phyloP scores from a whole-genome alignment of 2,888 invertebrate species.

The Dolomedes plantarius region DNA sequence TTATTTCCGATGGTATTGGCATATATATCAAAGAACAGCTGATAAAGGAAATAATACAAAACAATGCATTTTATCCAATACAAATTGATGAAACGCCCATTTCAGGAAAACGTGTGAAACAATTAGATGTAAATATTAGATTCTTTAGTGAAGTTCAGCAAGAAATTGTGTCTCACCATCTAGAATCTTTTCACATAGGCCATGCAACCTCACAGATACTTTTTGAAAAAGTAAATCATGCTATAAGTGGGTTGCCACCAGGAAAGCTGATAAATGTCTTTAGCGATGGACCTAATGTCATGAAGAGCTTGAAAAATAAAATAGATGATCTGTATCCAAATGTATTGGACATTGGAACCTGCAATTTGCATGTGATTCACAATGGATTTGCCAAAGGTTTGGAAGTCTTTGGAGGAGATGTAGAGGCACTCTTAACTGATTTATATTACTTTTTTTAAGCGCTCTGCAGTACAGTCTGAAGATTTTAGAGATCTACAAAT shows the following conservation, averaged over 20 bases:
- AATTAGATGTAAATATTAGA: not conserved
- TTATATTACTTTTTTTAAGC: not conserved
- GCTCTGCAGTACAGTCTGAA: not conserved
- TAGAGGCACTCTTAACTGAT: not conserved
- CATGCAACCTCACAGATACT: not conserved
- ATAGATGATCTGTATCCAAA: not conserved
- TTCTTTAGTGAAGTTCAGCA: not conserved
- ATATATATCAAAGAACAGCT: not conserved
- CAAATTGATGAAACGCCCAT: not conserved
- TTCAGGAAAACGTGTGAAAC: not conserved
- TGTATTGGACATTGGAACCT: not conserved
- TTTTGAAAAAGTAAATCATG: not conserved
- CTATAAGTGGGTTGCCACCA: not conserved
- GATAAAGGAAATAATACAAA: not conserved
- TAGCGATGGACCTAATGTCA: not conserved
- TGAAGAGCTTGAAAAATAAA: not conserved
- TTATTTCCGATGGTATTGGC: not conserved
- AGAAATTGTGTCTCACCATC: not conserved
- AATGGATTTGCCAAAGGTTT: not conserved
- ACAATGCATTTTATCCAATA: not conserved
- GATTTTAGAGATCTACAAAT: not conserved
- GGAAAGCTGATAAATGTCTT: not conserved
- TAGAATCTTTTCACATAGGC: not conserved
- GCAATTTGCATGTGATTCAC: not conserved
- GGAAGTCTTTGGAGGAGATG: not conserved